These are phyloP conservation scores for Drosophila paulistorum DNA, from an alignment of 1,140 invertebrate species.

Conservation along the genomic window DNA sequence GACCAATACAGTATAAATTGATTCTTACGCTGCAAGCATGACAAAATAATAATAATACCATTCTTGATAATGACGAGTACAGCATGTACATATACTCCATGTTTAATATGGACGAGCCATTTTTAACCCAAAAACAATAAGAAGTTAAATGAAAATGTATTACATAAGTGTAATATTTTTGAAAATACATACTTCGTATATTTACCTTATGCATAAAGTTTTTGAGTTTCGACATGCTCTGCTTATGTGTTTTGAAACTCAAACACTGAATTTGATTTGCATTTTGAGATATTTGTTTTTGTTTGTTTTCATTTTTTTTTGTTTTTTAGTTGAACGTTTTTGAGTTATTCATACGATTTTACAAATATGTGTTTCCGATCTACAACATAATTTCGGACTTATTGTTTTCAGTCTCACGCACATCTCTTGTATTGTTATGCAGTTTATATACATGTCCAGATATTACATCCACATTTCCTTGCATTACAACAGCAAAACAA, in stretches of 20 bases:
- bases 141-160: conserved; percentile 14
- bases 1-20: no score
- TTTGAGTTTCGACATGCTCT: conserved; percentile 21
- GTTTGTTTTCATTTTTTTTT: no score
- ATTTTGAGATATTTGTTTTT: conserved; percentile 50
- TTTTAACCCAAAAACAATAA: conserved; percentile 15
- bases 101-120: background rate
- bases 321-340: conserved; percentile 32
- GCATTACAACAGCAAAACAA: conserved; percentile 23
- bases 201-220: conserved; percentile 21
- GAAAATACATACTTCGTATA: conserved; percentile 18
- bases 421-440: conserved; percentile 52
- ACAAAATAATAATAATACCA: background rate
- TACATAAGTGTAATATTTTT: conserved; percentile 23
- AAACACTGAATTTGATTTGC: conserved; percentile 44
- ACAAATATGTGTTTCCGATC: conserved; percentile 43
- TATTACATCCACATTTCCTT: conserved; percentile 11
- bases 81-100: conserved; percentile 6
- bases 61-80: background rate
- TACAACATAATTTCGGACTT: conserved; percentile 37
- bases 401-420: conserved; percentile 64
- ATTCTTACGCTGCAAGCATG: no score
- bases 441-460: conserved; percentile 20
- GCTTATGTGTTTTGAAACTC: conserved; percentile 22
- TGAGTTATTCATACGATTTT: conserved; percentile 37